Conservation (phyloP, 2,888 invertebrate genomes). For the Cryptocephalus moraei region DNA sequence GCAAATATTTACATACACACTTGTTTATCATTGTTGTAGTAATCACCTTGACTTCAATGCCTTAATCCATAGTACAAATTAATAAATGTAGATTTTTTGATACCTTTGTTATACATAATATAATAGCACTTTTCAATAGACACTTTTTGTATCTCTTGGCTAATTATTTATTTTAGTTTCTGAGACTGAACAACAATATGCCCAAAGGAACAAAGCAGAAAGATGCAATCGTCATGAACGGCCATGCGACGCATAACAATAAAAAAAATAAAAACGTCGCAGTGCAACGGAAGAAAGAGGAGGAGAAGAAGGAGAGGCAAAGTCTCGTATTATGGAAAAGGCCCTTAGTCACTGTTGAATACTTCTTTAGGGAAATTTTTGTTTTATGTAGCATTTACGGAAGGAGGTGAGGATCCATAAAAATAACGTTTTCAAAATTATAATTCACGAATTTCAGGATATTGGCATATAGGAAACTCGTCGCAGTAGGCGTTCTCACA, state of each 20-base stretch:
- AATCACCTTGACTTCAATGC: too few species aligned
- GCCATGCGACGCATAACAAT: slow-evolving; percentile 16
- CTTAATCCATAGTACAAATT: too few species aligned
- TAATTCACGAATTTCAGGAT: slow-evolving; percentile 43
- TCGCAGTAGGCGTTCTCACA: slow-evolving; percentile 41
- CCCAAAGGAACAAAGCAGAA: slow-evolving; percentile 17
- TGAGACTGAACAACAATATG: too few species aligned
- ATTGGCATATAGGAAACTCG: slow-evolving; percentile 49
- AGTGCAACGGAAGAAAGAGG: slow-evolving; percentile 29
- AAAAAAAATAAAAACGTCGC: slow-evolving; percentile 13
- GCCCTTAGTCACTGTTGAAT: slow-evolving; percentile 69
- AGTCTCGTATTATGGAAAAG: slow-evolving; percentile 69
- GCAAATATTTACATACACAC: too few species aligned
- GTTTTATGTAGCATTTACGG: slow-evolving; percentile 50
- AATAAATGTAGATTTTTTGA: too few species aligned
- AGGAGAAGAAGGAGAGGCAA: slow-evolving; percentile 50
- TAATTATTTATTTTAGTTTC: too few species aligned
- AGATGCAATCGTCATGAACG: slow-evolving; percentile 14
- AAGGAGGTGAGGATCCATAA: slow-evolving; percentile 41
- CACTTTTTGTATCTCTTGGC: too few species aligned
- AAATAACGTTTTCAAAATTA: neutral
- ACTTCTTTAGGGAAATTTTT: slow-evolving; percentile 64
- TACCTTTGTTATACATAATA: too few species aligned
- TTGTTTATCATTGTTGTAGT: too few species aligned
- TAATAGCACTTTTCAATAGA: too few species aligned